Percentiles rank a stretch among this genome's conserved stretches.
Evolutionary conservation across 2,113 vertebrate genomes (phyloP).

Genomic region (Callipepla californica): DNA sequence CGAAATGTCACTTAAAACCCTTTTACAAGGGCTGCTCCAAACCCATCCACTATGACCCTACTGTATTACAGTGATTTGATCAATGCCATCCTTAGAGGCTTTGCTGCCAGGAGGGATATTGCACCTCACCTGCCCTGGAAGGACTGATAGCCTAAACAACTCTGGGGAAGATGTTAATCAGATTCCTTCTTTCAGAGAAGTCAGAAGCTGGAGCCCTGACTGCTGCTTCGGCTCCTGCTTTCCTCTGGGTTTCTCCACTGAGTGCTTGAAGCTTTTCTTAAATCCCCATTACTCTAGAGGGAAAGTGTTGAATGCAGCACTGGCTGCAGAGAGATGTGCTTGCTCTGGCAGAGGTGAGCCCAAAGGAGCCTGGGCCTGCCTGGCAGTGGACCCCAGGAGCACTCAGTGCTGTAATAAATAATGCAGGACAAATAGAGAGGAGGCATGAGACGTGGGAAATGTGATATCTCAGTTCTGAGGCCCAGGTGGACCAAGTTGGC

Average conservation of each 20-base stretch:
- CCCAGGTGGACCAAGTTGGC: conserved; percentile 76
- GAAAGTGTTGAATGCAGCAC: not conserved
- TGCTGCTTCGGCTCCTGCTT: not conserved
- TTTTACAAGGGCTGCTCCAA: not conserved
- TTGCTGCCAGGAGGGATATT: conserved; percentile 21
- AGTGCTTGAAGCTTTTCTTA: not conserved
- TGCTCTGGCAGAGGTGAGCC: conserved; percentile 12
- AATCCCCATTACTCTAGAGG: not conserved
- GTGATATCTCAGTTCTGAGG: conserved; percentile 79
- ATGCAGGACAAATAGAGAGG: conserved; percentile 70
- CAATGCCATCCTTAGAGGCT: conserved; percentile 36
- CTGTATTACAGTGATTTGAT: conserved; percentile 53
- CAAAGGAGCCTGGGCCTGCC: conserved; percentile 48
- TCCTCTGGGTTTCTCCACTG: not conserved
- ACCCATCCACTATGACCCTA: not conserved
- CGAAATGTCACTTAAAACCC: not conserved
- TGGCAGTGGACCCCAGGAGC: conserved; percentile 50
- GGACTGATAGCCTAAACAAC: conserved; percentile 5
- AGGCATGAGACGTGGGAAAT: conserved; percentile 77
- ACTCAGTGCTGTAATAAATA: conserved; percentile 76
- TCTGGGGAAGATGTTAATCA: not conserved
- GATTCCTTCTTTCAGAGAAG: not conserved
- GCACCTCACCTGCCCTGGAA: conserved; percentile 10
- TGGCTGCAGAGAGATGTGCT: not conserved
- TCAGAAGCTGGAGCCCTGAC: not conserved